Base-by-base conservation (phyloP, 2,797 vertebrate species). In the Psittacula derbiana region DNA sequence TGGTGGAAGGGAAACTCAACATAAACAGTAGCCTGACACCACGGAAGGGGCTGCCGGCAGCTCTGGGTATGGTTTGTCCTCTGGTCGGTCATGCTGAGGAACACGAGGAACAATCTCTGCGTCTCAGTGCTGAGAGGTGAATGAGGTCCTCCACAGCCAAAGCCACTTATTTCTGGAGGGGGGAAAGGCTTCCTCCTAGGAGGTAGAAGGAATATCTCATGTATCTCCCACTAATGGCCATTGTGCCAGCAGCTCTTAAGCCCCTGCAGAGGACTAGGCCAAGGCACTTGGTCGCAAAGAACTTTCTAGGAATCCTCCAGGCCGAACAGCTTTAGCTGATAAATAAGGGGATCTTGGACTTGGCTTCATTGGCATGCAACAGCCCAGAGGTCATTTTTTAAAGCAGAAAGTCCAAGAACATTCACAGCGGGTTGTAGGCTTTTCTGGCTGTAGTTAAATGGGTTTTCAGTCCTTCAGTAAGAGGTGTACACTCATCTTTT, bases 241-340 rank as follows among this genome's bases (percentile, higher is more conserved):
- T 50, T 65, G 24, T 40, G 65, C 33, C 5, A 3, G 11, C 25
- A 46, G 38, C 21, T 80, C 60, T 74, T 36, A 74, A 75, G 41
- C 5, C 67, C 15, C 24, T 81, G 85, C 27, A 50, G 25, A 83
- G 49, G 75, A 78, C 8, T 17, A 83, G 92, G 67, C 60, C 79
- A 84, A 84, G 28, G 76, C 73, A 62, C 21, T 65, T 2, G 0
- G 36, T 44, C 71, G n/a, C 70, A 86, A 81, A 92, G 74, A 85
- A 79, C 60, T 81, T 92, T 95, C 93, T 80, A 95, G 88, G 93
- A 96, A 92, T 90, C 43, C 57, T 74, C 18, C 66, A 62, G 57
- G 38, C 82, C 28, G 52, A 62, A 40, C 65, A 90, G 53, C 33
- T 92, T 80, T 80, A 94, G 66, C 76, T 93, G 24, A 93, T 74